phyloP scores from a whole-genome alignment of 2,888 invertebrate genomes.

The Microplitis manilae region DNA sequence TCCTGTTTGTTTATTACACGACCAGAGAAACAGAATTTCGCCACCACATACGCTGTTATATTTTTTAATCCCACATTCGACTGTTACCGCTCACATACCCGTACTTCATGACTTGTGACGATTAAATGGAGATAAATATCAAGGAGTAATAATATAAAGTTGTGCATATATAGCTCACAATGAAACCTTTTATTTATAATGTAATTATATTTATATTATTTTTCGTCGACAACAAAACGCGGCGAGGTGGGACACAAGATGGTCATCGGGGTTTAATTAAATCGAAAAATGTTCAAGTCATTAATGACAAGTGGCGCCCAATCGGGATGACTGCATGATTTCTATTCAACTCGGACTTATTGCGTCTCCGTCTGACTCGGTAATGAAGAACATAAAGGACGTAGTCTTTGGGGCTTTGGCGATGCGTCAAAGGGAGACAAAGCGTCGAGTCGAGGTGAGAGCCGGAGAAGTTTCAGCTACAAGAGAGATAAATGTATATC shows the following conservation, averaged over 20 bases:
- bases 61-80: not conserved
- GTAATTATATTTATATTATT: not conserved
- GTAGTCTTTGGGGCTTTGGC: conserved; percentile 17
- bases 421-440: not conserved
- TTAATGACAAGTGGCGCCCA: conserved; percentile 72
- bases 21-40: conserved; percentile 54
- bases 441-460: conserved; percentile 46
- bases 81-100: too few relatives aligned
- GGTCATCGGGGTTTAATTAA: conserved; percentile 70
- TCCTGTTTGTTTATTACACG: conserved; percentile 64
- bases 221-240: not conserved
- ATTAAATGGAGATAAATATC: not conserved
- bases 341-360: conserved; percentile 59
- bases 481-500: conserved; percentile 13
- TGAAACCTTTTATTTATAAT: too few relatives aligned
- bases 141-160: not conserved
- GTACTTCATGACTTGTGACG: not conserved
- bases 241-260: conserved; percentile 60
- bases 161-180: not conserved
- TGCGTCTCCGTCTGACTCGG: not conserved
- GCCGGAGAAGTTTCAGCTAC: conserved; percentile 30
- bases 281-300: conserved; percentile 68
- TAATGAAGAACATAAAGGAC: not conserved
- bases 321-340: conserved; percentile 69
- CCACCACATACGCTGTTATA: not conserved